Evolutionary conservation across 2,113 vertebrate genomes (phyloP).

Genomic region (Ameiurus melas): DNA sequence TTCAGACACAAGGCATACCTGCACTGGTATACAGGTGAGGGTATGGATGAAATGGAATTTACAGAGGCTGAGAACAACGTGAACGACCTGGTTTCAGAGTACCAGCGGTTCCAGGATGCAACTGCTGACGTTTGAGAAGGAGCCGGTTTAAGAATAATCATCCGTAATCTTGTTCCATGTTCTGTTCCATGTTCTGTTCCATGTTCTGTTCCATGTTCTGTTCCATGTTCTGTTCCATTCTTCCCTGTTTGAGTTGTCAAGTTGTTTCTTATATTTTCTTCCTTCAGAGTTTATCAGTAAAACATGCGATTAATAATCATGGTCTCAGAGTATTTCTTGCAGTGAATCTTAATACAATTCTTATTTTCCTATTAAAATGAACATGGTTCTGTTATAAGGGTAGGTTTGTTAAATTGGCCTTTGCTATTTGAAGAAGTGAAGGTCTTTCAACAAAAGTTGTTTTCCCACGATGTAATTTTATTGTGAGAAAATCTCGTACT

Average conservation of each 20-base stretch:
- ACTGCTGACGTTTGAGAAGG: too few species aligned
- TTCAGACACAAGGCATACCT: constrained; percentile 82
- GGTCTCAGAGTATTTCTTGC: neutral
- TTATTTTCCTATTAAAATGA: neutral
- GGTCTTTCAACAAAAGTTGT: neutral
- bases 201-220: neutral
- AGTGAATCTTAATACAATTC: neutral
- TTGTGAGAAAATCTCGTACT: too few species aligned
- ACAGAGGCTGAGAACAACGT: constrained; percentile 86
- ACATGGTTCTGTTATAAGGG: neutral
- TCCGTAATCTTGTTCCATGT: too few species aligned
- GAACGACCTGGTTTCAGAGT: constrained; percentile 83
- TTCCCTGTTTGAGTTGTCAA: constrained; percentile 16
- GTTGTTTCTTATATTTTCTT: neutral
- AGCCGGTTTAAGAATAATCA: too few species aligned
- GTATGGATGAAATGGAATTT: constrained; percentile 91
- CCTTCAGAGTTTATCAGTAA: constrained; percentile 33
- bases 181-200: constrained; percentile 9
- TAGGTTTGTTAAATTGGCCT: neutral
- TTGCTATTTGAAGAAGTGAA: neutral
- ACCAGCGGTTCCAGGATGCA: constrained; percentile 85
- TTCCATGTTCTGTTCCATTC: constrained; percentile 21
- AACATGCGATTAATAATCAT: neutral
- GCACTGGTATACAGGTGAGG: constrained; percentile 78
- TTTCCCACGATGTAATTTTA: too few species aligned